phyloP scores from a whole-genome alignment of 1,140 invertebrate species.

The Globodera ellingtonae region DNA sequence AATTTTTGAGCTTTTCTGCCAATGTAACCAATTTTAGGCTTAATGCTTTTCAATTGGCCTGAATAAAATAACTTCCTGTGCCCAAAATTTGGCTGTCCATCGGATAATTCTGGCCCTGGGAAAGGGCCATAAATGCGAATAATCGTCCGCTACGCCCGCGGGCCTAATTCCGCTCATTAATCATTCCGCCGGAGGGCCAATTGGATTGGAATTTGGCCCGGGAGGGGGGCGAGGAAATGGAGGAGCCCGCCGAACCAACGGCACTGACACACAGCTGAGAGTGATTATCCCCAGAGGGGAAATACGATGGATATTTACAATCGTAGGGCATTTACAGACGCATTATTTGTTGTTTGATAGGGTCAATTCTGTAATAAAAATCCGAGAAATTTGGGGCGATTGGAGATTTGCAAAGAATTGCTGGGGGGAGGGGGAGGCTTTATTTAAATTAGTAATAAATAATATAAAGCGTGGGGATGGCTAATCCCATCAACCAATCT shows the following conservation, averaged over 20 bases:
- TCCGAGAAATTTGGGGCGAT: no score
- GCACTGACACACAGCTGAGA: constrained; percentile 8
- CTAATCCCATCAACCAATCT: no score
- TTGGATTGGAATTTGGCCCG: constrained; percentile 1
- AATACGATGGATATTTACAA: constrained; percentile 6
- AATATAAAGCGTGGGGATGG: no score
- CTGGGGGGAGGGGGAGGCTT: no score
- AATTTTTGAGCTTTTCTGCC: background rate
- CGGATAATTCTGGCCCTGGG: background rate
- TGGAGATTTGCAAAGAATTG: no score
- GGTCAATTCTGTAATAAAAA: no score
- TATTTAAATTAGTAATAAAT: no score
- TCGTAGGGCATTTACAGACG: background rate
- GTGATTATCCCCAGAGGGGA: constrained; percentile 5
- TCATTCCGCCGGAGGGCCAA: constrained; percentile 8
- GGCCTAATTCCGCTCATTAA: constrained; percentile 15
- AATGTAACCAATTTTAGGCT: background rate
- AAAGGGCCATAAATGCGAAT: no score
- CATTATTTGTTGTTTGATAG: no score
- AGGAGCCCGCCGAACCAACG: background rate
- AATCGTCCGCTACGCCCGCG: no score
- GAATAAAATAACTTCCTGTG: constrained; percentile 8
- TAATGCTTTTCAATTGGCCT: background rate
- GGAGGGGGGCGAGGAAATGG: background rate
- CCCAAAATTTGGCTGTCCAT: background rate